Evolutionary conservation across 2,888 invertebrate genomes (phyloP).

Genomic region (Troides oblongomaculatus): DNA sequence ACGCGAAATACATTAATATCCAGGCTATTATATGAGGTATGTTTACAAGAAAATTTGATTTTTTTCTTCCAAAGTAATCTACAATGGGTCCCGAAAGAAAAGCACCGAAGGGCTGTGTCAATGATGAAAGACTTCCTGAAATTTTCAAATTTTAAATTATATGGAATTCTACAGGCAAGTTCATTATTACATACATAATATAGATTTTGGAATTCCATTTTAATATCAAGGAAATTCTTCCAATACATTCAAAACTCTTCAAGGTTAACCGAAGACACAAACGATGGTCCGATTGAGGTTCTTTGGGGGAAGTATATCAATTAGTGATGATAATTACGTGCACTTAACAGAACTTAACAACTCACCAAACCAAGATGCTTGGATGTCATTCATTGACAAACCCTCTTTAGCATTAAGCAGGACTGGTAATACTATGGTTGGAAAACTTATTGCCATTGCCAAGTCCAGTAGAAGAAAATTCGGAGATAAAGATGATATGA

Average conservation of each 20-base stretch:
- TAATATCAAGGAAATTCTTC: too few relatives aligned
- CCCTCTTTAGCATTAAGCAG: slow-evolving; percentile 66
- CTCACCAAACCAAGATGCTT: slow-evolving; percentile 82
- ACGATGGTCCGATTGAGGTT: too few relatives aligned
- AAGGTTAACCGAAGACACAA: too few relatives aligned
- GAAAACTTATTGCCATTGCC: slow-evolving; percentile 78
- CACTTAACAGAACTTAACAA: neutral
- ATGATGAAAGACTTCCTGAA: slow-evolving; percentile 75
- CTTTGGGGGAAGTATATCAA: too few relatives aligned
- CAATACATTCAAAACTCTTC: too few relatives aligned
- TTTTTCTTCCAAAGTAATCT: slow-evolving; percentile 78
- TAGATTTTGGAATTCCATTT: too few relatives aligned
- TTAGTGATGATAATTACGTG: too few relatives aligned
- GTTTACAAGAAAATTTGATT: slow-evolving; percentile 76
- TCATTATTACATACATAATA: too few relatives aligned
- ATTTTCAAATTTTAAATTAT: too few relatives aligned
- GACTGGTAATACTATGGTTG: slow-evolving; percentile 77
- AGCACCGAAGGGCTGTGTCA: slow-evolving; percentile 80
- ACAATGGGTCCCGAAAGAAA: slow-evolving; percentile 76
- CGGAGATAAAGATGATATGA: slow-evolving; percentile 76
- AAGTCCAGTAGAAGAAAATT: slow-evolving; percentile 76
- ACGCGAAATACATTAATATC: slow-evolving; percentile 75
- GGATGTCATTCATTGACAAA: slow-evolving; percentile 66
- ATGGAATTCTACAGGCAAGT: too few relatives aligned
- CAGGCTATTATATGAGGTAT: slow-evolving; percentile 78